These are phyloP conservation scores for Tolmerus cingulatus DNA, from an alignment of 2,888 invertebrate species.

Conservation along the genomic window DNA sequence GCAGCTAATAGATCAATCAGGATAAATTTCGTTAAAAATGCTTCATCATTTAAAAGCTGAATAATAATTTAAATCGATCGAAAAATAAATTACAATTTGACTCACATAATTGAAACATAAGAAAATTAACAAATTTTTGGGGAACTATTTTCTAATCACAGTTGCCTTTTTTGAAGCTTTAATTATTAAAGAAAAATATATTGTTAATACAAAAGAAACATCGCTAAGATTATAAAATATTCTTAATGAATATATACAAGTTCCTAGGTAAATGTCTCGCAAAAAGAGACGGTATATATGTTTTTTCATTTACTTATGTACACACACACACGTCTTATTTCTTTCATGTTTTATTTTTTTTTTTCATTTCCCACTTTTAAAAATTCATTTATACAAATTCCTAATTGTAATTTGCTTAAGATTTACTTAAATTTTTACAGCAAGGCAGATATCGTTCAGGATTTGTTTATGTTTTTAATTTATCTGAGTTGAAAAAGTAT, in stretches of 20 bases:
- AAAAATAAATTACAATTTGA: neutral
- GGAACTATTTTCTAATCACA: neutral
- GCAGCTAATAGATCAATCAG: neutral
- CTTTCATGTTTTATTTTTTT: neutral
- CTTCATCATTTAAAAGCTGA: neutral
- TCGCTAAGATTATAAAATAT: conserved; percentile 27
- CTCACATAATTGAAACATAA: neutral
- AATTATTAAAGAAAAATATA: neutral
- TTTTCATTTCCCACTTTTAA: neutral
- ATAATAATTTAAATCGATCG: neutral
- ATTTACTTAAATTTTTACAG: neutral
- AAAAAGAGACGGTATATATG: conserved; percentile 34
- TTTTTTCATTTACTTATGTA: conserved; percentile 5
- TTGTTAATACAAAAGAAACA: neutral
- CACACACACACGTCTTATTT: neutral
- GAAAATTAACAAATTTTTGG: neutral
- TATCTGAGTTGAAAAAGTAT: neutral
- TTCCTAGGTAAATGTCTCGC: conserved; percentile 33
- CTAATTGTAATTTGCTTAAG: neutral
- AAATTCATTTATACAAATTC: neutral
- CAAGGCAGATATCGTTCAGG: neutral
- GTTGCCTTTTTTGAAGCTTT: neutral
- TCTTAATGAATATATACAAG: conserved; percentile 27
- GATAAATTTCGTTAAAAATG: conserved; percentile 6
- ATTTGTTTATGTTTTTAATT: neutral